Percentiles rank a stretch among this genome's conserved stretches.
Evolutionary conservation across 2,797 vertebrate species (phyloP).

Genomic region (Gastrophryne carolinensis): DNA sequence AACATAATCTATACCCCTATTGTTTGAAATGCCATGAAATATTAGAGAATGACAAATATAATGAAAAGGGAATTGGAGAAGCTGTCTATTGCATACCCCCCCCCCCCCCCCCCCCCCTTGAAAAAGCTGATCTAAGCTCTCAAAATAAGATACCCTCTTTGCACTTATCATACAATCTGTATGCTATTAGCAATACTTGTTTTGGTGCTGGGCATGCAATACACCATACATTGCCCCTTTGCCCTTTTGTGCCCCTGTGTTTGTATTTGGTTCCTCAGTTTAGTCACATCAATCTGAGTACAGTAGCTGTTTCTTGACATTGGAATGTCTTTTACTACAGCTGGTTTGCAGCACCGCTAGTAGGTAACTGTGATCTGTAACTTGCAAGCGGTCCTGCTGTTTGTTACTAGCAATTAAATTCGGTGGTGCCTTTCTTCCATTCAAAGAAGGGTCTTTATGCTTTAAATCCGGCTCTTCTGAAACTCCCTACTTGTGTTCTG

Average conservation of each 20-base stretch:
- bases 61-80: too few species aligned
- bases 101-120: too few species aligned
- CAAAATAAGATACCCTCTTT: too few species aligned
- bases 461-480: constrained; percentile 98
- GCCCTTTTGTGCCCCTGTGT: neutral
- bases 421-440: constrained; percentile 96
- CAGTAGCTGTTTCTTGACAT: constrained; percentile 60
- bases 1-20: too few species aligned
- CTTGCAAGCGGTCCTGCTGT: constrained; percentile 98
- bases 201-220: too few species aligned
- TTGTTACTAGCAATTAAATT: constrained; percentile 99
- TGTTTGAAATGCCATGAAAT: too few species aligned
- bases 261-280: constrained; percentile 2
- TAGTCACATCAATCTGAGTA: constrained; percentile 52
- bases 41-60: too few species aligned
- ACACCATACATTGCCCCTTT: neutral
- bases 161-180: too few species aligned
- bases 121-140: too few species aligned
- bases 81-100: too few species aligned
- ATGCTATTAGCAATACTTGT: too few species aligned
- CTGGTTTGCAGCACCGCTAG: constrained; percentile 78
- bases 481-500: constrained; percentile 90
- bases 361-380: constrained; percentile 92
- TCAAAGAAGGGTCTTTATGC: constrained; percentile 94
- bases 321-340: constrained; percentile 62